A percentile compares a stretch with the other conserved stretches of the same genome.
Evolutionary conservation across 2,888 invertebrate genomes (phyloP).

Genomic region (Drosophila ezoana): DNA sequence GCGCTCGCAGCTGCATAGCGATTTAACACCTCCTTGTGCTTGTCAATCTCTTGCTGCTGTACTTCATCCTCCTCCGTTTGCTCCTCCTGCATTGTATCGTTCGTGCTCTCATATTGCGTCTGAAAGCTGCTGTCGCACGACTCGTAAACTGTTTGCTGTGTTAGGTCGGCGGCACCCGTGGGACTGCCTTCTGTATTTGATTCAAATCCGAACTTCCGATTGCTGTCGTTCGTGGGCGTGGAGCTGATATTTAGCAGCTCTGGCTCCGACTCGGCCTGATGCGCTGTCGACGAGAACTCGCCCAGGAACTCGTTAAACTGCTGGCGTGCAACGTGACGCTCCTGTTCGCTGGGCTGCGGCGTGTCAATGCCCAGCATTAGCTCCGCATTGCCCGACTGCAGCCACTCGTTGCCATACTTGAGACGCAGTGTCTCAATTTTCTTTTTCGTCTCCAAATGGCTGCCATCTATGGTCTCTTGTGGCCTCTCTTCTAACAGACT

Average conservation of each 20-base stretch:
- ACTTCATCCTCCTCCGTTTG: slow-evolving; percentile 1
- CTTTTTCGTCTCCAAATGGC: slow-evolving; percentile 87
- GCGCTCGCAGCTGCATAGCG: slow-evolving; percentile 57
- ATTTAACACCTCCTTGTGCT: slow-evolving; percentile 65
- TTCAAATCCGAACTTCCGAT: slow-evolving; percentile 32
- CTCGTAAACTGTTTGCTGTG: slow-evolving; percentile 51
- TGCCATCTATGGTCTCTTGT: slow-evolving; percentile 55
- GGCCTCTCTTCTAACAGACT: background rate
- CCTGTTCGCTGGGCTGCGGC: slow-evolving; percentile 42
- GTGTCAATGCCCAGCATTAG: slow-evolving; percentile 85
- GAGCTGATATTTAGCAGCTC: slow-evolving; percentile 54
- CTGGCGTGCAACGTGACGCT: slow-evolving; percentile 68
- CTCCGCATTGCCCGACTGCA: slow-evolving; percentile 86
- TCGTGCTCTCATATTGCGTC: slow-evolving; percentile 68
- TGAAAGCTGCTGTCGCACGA: slow-evolving; percentile 46
- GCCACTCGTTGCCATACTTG: slow-evolving; percentile 88
- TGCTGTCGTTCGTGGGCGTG: slow-evolving; percentile 63
- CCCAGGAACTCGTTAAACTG: slow-evolving; percentile 78
- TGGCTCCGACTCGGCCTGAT: background rate
- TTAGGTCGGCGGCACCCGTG: slow-evolving; percentile 8
- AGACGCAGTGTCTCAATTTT: slow-evolving; percentile 87
- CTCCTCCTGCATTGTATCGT: slow-evolving; percentile 15
- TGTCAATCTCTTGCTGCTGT: slow-evolving; percentile 46
- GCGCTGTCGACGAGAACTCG: slow-evolving; percentile 52
- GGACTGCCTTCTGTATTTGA: slow-evolving; percentile 23